Base-by-base conservation (phyloP, 2,888 invertebrate genomes). In the Elegia similella region DNA sequence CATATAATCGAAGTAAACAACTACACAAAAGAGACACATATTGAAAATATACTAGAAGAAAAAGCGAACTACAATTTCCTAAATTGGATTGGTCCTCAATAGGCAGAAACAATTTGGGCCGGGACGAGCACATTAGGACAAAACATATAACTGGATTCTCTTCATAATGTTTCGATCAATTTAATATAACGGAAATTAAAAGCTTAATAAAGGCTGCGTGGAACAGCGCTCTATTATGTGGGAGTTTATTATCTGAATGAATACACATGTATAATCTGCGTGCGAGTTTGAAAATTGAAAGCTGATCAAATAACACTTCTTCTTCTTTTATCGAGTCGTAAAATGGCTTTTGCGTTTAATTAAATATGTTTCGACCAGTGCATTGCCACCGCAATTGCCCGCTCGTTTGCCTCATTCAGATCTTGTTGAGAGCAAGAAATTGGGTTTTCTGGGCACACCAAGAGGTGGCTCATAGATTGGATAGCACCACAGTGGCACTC, bases 51-150 rank as follows among this genome's bases (percentile, higher is more conserved):
- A 15, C 8, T 29, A 32, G 15, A 32, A 48, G 30, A 46, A 46
- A 48, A 47, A 47, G 12, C 38, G 38, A 48, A 48, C 48, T 48
- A n/a, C 48, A 30, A 48, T 48, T 48, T 32, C 48, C 48, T 15
- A 48, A 48, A 48, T 48, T 48, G 48, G 48, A 48, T 48, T 48
- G 48, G 38, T 38, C 48, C 15, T 48, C 48, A 13, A 48, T 48
- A 48, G 32, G 32, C 32, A 15, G 48, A 48, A 48, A 48, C 32
- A 48, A 48, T 48, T 48, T 48, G 48, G 23, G 38, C 38, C 38
- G 38, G 38, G 38, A n/a, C 38, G 38, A 5, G 6, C 38, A 12
- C 38, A 38, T 38, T 38, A 38, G 38, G 38, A 10, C 38, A n/a
- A 38, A 38, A 38, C n/a, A 38, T 34, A 12, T 32, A 32, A 46